Conservation (phyloP, 1,140 invertebrate species). For the Drosophila aff. region DNA sequence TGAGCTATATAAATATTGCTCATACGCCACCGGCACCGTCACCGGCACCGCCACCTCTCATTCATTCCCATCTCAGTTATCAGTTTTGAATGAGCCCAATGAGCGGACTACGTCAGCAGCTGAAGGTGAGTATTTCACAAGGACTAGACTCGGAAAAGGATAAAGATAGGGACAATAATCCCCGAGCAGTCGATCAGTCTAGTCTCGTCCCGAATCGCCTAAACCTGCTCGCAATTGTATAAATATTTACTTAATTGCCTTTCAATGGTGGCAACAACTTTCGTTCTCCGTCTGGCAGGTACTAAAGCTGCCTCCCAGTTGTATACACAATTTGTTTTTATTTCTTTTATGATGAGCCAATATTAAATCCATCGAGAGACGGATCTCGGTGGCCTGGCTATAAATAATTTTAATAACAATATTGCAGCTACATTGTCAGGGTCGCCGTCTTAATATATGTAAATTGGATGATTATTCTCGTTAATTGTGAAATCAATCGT, state of each 20-base stretch:
- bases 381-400: constrained; percentile 14
- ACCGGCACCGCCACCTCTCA: constrained; percentile 37
- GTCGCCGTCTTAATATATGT: constrained; percentile 20
- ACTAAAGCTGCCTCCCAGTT: constrained; percentile 38
- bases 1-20: constrained; percentile 61
- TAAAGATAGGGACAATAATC: neutral
- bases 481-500: constrained; percentile 28
- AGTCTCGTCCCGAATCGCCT: neutral
- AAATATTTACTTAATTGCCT: constrained; percentile 74
- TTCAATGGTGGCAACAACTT: constrained; percentile 49
- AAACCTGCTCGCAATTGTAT: constrained; percentile 55
- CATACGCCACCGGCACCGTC: constrained; percentile 72
- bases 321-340: constrained; percentile 45
- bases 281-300: constrained; percentile 36
- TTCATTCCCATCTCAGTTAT: constrained; percentile 33
- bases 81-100: constrained; percentile 81
- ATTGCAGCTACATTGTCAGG: constrained; percentile 47
- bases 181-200: constrained; percentile 10
- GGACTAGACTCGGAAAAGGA: neutral
- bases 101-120: constrained; percentile 82
- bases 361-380: constrained; percentile 43
- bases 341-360: constrained; percentile 50
- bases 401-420: constrained; percentile 65
- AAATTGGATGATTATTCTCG: constrained; percentile 26
- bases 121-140: constrained; percentile 72